These are phyloP conservation scores for Nicator chloris DNA, from an alignment of 2,113 vertebrate genomes.

Conservation along the genomic window DNA sequence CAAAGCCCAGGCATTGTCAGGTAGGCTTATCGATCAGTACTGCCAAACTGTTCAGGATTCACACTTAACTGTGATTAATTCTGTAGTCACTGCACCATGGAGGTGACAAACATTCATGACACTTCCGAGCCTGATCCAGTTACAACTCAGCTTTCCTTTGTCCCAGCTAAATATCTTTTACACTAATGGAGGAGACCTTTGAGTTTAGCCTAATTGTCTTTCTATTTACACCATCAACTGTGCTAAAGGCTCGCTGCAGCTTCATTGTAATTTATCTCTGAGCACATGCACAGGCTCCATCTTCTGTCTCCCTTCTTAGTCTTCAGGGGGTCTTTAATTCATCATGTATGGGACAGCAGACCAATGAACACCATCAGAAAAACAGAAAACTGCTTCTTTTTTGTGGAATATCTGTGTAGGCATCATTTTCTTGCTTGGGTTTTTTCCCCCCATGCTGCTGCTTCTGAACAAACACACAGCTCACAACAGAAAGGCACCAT, in stretches of 20 bases:
- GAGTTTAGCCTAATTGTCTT: not conserved
- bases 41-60: not conserved
- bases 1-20: not conserved
- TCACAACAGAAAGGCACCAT: not conserved
- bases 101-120: not conserved
- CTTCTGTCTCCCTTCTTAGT: not conserved
- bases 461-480: not conserved
- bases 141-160: not conserved
- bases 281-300: not conserved
- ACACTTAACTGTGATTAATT: not conserved
- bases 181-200: not conserved
- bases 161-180: not conserved
- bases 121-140: not conserved
- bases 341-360: not conserved
- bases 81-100: not conserved
- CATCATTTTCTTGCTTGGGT: not conserved
- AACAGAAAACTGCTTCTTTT: not conserved
- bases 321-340: not conserved
- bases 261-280: not conserved
- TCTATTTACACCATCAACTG: not conserved
- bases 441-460: not conserved
- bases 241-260: not conserved
- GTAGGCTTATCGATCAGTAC: not conserved
- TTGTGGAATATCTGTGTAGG: not conserved
- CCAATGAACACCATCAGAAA: not conserved